phyloP scores from a whole-genome alignment of 2,888 invertebrate species.

The Phortica magna region DNA sequence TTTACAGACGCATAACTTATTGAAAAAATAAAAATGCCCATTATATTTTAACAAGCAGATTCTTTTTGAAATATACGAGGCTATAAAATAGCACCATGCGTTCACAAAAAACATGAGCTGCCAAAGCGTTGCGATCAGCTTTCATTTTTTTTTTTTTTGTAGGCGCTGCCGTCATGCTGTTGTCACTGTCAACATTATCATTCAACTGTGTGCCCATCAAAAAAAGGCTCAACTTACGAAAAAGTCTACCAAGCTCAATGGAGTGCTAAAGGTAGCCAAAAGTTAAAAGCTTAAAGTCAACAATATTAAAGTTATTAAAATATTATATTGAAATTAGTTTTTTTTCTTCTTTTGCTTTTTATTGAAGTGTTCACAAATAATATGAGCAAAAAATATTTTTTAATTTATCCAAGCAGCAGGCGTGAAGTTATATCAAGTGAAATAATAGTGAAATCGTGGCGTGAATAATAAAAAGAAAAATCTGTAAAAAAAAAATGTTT shows the following conservation, averaged over 20 bases:
- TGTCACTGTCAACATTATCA: conserved; percentile 21
- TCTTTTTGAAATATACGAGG: neutral
- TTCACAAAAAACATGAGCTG: too few relatives aligned
- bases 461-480: neutral
- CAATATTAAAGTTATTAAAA: conserved; percentile 29
- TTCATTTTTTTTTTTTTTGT: neutral
- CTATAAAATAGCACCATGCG: neutral
- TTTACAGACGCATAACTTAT: too few relatives aligned
- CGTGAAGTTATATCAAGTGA: neutral
- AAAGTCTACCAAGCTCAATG: conserved; percentile 6
- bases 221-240: conserved; percentile 29
- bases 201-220: conserved; percentile 14
- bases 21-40: too few relatives aligned
- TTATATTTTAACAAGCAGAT: too few relatives aligned
- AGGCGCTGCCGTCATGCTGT: neutral
- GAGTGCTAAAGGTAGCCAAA: conserved; percentile 26
- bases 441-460: conserved; percentile 13
- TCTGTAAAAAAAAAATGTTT: neutral
- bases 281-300: conserved; percentile 33
- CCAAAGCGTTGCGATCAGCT: neutral
- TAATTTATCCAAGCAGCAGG: conserved; percentile 14
- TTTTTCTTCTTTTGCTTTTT: neutral
- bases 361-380: conserved; percentile 27
- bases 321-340: neutral
- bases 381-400: neutral